phyloP scores from a whole-genome alignment of 2,113 vertebrate species.

The Macroglossus sobrinus region DNA sequence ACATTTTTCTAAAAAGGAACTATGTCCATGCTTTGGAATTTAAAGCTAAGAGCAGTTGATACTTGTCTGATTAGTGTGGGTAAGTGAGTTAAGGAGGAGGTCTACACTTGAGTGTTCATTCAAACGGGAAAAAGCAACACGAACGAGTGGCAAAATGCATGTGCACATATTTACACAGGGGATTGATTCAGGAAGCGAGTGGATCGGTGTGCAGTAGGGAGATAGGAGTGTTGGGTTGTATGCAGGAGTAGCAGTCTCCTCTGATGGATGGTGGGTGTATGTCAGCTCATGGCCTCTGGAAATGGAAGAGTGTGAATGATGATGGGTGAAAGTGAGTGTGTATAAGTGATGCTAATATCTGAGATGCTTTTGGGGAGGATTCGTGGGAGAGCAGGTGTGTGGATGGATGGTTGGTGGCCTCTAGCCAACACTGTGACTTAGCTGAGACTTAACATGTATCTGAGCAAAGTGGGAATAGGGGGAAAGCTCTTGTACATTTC shows the following conservation, averaged over 20 bases:
- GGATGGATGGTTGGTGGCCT: background rate
- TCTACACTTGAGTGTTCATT: constrained; percentile 47
- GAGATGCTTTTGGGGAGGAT: background rate
- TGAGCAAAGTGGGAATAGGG: background rate
- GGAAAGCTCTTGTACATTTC: background rate
- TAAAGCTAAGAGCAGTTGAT: background rate
- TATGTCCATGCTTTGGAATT: background rate
- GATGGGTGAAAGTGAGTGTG: background rate
- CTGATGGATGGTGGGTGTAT: no score
- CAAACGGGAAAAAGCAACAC: constrained; percentile 56
- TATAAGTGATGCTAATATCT: background rate
- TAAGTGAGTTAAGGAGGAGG: background rate
- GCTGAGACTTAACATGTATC: background rate
- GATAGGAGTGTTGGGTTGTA: background rate
- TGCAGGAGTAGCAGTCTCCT: rapidly evolving
- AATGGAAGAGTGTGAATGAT: background rate
- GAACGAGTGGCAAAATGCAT: constrained; percentile 16
- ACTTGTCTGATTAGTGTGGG: background rate
- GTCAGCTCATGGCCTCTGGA: background rate
- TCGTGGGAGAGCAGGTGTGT: background rate
- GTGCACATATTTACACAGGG: background rate
- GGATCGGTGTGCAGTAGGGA: constrained; percentile 24
- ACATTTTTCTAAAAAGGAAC: background rate
- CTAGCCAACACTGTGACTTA: background rate
- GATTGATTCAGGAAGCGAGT: constrained; percentile 43